These are phyloP conservation scores for Bombycilla garrulus DNA, from an alignment of 2,113 vertebrate species.

Conservation along the genomic window DNA sequence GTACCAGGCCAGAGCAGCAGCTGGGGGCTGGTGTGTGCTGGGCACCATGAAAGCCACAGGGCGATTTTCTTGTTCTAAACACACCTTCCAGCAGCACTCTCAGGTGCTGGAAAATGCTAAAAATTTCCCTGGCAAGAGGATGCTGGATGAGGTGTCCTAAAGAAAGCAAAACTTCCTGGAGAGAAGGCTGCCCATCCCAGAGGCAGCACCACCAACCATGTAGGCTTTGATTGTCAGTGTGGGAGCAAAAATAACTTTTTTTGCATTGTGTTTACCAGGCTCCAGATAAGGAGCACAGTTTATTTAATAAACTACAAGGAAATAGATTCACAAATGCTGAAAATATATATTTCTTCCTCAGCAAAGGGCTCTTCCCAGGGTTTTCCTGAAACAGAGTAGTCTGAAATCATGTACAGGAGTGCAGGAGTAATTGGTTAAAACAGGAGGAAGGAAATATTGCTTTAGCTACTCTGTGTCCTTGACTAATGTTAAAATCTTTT, in stretches of 20 bases:
- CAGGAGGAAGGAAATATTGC: not conserved
- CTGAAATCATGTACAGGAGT: not conserved
- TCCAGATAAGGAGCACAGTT: not conserved
- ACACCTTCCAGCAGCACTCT: not conserved
- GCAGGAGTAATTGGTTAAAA: not conserved
- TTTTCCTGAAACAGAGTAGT: not conserved
- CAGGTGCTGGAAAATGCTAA: not conserved
- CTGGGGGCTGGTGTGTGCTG: not conserved
- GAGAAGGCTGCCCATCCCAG: not conserved
- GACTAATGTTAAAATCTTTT: not conserved
- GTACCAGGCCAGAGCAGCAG: not conserved
- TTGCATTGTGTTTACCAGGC: not conserved
- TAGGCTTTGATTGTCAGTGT: not conserved
- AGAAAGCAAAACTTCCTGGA: not conserved
- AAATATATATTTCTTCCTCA: not conserved
- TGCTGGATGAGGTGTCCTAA: not conserved
- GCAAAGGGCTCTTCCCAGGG: not conserved
- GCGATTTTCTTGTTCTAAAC: not conserved
- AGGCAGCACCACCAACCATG: fast-evolving
- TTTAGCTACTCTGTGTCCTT: not conserved
- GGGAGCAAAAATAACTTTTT: not conserved
- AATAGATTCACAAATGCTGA: not conserved
- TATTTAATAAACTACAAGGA: not conserved
- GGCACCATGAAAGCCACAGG: not conserved
- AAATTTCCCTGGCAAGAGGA: not conserved